Base-by-base conservation (phyloP, 2,797 vertebrate species). In the Cynodonichthys magdalenae region DNA sequence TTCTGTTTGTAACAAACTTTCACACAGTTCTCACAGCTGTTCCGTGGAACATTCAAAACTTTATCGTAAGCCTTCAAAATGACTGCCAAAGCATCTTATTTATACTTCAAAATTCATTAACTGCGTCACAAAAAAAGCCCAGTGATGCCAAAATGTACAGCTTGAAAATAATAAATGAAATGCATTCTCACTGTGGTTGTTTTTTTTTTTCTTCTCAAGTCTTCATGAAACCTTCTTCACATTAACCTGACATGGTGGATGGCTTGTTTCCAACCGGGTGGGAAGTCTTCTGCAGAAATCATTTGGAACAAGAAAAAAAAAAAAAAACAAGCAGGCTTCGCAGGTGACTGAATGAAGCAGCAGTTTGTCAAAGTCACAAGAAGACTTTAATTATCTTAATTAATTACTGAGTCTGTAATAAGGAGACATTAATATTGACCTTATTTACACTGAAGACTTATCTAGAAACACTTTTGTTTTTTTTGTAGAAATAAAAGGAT, bases 1-100 rank as follows among this genome's bases (percentile, higher is more conserved):
- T 46, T n/a, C 0, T 18, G 9, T 39, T 28, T 49, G 31, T 14
- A 52, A 24, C 44, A 24, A 11, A 47, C 17, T 54, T 39, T 18
- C 12, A 20, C 42, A 18, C 27, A 45, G 15, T 17, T 54, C 52
- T 55, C 29, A 48, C 62, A 45, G 29, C n/a, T 54, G 18, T 54
- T 47, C 54, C 24, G 20, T 36, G 42, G 29, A 20, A 52, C 14
- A 45, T 53, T 45, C 9, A 15, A 63, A 53, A 7, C 29, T 10
- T 41, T 24, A n/a, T 60, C 9, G 31, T 15, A 45, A 52, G 42
- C 34, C 29, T n/a, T 3, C 4, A 53, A 42, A 53, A 41, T 31
- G 17, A 3, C 27, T 36, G 29, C 15, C 4, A 4, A 29, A 59
- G 20, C 6, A 9, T 20, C 4, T 48, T 31, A 36, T 34, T 36